Evolutionary conservation across 2,113 vertebrate species (phyloP).

Genomic region (Peromyscus maniculatus): DNA sequence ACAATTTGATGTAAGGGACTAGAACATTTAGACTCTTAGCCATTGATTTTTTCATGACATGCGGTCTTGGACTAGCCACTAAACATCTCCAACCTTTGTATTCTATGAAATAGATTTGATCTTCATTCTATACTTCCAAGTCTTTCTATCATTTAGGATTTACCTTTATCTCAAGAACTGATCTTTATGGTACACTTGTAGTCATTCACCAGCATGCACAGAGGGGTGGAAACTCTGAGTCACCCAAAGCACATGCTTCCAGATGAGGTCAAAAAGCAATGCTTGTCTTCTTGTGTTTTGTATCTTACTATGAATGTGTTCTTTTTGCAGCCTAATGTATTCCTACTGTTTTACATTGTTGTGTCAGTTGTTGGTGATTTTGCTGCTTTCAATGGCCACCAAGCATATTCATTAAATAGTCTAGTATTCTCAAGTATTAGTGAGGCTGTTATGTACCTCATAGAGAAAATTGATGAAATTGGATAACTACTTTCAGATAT

Average conservation of each 20-base stretch:
- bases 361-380: neutral
- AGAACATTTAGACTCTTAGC: neutral
- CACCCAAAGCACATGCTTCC: too few relatives aligned
- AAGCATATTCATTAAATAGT: neutral
- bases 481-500: neutral
- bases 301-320: neutral
- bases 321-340: neutral
- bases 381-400: neutral
- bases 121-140: neutral
- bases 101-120: neutral
- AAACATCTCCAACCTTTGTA: neutral
- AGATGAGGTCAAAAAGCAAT: neutral
- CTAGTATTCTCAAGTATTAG: neutral
- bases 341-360: neutral
- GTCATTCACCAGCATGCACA: neutral
- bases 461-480: neutral
- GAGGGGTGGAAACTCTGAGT: neutral
- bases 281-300: neutral
- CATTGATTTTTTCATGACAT: neutral
- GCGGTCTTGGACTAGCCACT: neutral
- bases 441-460: neutral
- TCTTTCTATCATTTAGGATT: neutral
- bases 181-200: too few relatives aligned
- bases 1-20: neutral
- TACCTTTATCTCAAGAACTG: neutral